phyloP scores from a whole-genome alignment of 2,888 invertebrate species.

The Allygus modestus region DNA sequence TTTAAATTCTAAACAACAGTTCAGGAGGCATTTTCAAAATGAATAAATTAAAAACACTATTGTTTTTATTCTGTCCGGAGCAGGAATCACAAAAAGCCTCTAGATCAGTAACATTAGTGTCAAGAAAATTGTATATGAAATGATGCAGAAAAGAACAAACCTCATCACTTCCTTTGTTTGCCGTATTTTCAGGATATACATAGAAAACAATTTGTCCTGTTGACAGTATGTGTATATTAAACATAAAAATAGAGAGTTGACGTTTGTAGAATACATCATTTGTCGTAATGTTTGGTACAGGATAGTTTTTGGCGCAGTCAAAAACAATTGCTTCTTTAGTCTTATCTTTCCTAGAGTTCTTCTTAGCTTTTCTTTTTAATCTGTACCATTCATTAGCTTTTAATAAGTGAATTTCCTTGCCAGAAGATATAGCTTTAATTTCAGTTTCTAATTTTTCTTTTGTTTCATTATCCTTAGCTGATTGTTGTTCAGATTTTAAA shows the following conservation, averaged over 20 bases:
- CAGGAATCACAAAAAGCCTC: constrained; percentile 68
- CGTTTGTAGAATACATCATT: constrained; percentile 45
- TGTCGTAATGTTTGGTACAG: constrained; percentile 48
- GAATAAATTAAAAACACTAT: too few species aligned
- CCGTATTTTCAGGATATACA: constrained; percentile 63
- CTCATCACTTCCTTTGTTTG: constrained; percentile 66
- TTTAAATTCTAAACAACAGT: too few species aligned
- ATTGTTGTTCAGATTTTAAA: constrained; percentile 43
- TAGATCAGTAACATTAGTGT: constrained; percentile 61
- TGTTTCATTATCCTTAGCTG: constrained; percentile 57
- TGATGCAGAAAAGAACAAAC: constrained; percentile 65
- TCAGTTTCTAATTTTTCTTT: constrained; percentile 49
- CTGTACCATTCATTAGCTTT: constrained; percentile 51
- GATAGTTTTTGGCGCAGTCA: constrained; percentile 53
- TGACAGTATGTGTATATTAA: constrained; percentile 64
- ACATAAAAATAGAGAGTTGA: constrained; percentile 55
- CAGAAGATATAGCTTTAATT: constrained; percentile 49
- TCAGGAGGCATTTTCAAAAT: too few species aligned
- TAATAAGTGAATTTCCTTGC: constrained; percentile 51
- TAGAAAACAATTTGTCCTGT: constrained; percentile 60
- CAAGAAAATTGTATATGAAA: constrained; percentile 65
- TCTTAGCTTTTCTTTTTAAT: constrained; percentile 52
- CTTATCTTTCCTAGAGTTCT: constrained; percentile 32
- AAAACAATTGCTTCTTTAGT: constrained; percentile 47
- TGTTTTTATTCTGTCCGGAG: constrained; percentile 67